Conservation (phyloP, 2,888 invertebrate species). For the Achlya flavicornis region DNA sequence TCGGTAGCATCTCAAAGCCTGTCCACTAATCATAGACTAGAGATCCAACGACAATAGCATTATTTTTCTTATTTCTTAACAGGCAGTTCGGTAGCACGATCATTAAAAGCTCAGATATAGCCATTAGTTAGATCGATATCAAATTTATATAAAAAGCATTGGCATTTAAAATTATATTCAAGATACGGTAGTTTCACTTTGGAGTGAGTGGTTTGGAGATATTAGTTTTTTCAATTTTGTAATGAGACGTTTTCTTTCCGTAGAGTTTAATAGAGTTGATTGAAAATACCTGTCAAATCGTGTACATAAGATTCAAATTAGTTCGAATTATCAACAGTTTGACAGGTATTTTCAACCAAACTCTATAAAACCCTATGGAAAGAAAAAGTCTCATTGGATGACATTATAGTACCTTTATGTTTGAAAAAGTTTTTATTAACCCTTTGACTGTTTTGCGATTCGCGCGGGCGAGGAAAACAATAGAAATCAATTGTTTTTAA, state of each 20-base stretch:
- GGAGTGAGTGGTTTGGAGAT: neutral
- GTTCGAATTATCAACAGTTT: too few species aligned
- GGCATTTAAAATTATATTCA: slow-evolving; percentile 30
- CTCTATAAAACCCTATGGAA: too few species aligned
- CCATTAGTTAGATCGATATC: slow-evolving; percentile 47
- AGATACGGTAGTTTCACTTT: neutral
- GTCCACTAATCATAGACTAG: slow-evolving; percentile 10
- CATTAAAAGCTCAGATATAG: slow-evolving; percentile 37
- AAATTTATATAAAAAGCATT: slow-evolving; percentile 25
- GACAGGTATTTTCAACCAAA: too few species aligned
- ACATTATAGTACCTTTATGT: neutral
- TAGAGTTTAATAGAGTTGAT: too few species aligned
- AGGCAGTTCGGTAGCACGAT: slow-evolving; percentile 29
- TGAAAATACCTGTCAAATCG: too few species aligned
- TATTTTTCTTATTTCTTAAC: slow-evolving; percentile 15
- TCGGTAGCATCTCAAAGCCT: neutral
- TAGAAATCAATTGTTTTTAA: too few species aligned
- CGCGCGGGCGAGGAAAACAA: too few species aligned
- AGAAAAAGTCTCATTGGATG: too few species aligned
- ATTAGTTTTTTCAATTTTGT: too few species aligned
- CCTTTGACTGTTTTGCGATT: too few species aligned
- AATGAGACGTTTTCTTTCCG: too few species aligned
- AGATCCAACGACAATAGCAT: slow-evolving; percentile 16
- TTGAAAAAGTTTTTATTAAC: neutral
- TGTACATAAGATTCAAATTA: too few species aligned